Evolutionary conservation across 2,797 vertebrate genomes (phyloP), one percentile per base, ranked within the genome.

Genomic region (Pipistrellus pygmaeus): DNA sequence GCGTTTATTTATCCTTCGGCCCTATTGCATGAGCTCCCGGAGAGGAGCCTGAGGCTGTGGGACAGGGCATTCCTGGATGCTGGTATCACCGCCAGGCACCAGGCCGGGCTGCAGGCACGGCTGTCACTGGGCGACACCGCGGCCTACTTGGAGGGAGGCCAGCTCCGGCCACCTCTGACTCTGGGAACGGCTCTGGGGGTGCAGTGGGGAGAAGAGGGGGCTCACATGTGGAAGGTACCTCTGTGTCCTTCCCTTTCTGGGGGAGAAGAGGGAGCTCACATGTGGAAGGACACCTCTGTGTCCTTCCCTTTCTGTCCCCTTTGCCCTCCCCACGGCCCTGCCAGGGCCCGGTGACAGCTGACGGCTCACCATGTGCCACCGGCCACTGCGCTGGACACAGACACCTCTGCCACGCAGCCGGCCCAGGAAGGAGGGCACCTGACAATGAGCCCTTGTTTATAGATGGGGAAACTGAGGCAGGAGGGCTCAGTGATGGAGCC

Each of bases 21-120:
- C 21, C 5, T 12, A 66, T 23, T 14, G 66, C 51, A 25, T 30
- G 93, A 66, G 88, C 90, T 85, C 85, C 94, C 20, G 7, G 78
- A 62, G 77, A 77, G 76, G 85, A 94, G 88, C 35, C 44, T 64
- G 96, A 84, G 94, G 96, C 88, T 53, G 89, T 38, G 69, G 87
- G 84, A 17, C 15, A 1, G 30, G 14, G 12, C 96, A 87, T 91
- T 62, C 90, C 85, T 91, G 95, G 97, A 95, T 72, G 68, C 95
- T 96, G 90, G 64, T 88, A 38, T 86, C 86, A 90, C 81, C 17
- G 90, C 91, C 73, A 53, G 76, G 92, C 57, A 2, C 84, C 53
- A 18, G 27, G 41, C 14, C 83, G 81, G 80, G 44, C 18, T 23
- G 68, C 55, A 83, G 95, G 95, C 96, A 85, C 48, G 30, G 95